Evolutionary conservation across 2,888 invertebrate species (phyloP).

Genomic region (Dasypogon diadema): DNA sequence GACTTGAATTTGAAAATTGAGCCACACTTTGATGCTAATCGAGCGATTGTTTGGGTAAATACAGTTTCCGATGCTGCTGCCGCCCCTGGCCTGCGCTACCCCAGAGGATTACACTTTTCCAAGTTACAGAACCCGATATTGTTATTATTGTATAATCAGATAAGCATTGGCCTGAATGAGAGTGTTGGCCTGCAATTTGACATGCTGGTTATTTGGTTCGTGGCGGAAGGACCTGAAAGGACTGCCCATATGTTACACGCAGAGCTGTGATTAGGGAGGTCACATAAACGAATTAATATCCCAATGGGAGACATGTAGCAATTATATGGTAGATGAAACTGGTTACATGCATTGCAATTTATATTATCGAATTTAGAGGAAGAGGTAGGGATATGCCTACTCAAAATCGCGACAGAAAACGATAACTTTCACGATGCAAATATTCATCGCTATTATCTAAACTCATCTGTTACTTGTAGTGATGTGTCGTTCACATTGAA

Average conservation of each 20-base stretch:
- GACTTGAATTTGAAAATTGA: slow-evolving; percentile 46
- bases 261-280: slow-evolving; percentile 19
- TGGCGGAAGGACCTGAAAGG: neutral
- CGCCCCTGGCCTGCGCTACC: slow-evolving; percentile 4
- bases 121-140: slow-evolving; percentile 34
- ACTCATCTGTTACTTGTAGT: no score
- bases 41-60: slow-evolving; percentile 43
- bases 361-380: no score
- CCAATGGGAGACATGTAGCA: slow-evolving; percentile 22
- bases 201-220: slow-evolving; percentile 22
- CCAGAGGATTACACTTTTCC: neutral
- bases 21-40: slow-evolving; percentile 50
- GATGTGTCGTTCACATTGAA: no score
- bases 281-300: slow-evolving; percentile 5
- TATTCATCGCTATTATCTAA: no score
- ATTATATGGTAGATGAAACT: neutral
- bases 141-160: slow-evolving; percentile 50
- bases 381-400: no score
- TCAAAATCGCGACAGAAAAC: no score
- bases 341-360: no score
- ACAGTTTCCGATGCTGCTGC: slow-evolving; percentile 43
- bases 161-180: slow-evolving; percentile 3
- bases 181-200: slow-evolving; percentile 32
- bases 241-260: slow-evolving; percentile 1
- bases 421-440: no score